Evolutionary conservation across 2,797 vertebrate genomes (phyloP).

Genomic region (Coccyzus lansbergi): DNA sequence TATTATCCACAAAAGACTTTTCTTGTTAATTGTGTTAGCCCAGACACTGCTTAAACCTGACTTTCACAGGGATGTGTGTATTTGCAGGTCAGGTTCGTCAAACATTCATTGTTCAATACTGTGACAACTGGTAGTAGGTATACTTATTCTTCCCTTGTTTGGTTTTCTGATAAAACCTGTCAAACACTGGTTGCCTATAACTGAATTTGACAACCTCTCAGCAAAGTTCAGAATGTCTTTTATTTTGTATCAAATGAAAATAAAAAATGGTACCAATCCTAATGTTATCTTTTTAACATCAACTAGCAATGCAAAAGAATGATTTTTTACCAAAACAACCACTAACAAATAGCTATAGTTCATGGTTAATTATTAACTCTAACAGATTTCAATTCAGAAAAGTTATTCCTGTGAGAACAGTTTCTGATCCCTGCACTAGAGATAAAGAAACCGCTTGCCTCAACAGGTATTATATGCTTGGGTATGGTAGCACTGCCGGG

Average conservation of each 20-base stretch:
- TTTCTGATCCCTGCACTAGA: not conserved
- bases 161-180: slow-evolving; percentile 80
- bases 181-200: slow-evolving; percentile 76
- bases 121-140: slow-evolving; percentile 72
- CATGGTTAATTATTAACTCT: not conserved
- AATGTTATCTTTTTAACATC: slow-evolving; percentile 10
- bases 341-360: not conserved
- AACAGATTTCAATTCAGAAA: not conserved
- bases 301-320: slow-evolving; percentile 13
- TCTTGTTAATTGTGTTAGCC: slow-evolving; percentile 75
- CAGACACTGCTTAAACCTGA: slow-evolving; percentile 69
- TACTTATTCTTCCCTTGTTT: slow-evolving; percentile 75
- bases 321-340: not conserved
- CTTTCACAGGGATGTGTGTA: slow-evolving; percentile 71
- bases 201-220: slow-evolving; percentile 74
- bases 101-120: slow-evolving; percentile 80
- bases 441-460: not conserved
- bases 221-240: slow-evolving; percentile 72
- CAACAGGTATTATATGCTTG: not conserved
- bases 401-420: not conserved
- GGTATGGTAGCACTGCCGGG: not conserved
- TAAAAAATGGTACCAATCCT: slow-evolving; percentile 21
- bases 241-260: slow-evolving; percentile 66
- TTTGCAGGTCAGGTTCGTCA: slow-evolving; percentile 80
- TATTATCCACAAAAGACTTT: slow-evolving; percentile 45